Conservation (phyloP, 2,113 vertebrate genomes). For the Drymodes brunneopygia region DNA sequence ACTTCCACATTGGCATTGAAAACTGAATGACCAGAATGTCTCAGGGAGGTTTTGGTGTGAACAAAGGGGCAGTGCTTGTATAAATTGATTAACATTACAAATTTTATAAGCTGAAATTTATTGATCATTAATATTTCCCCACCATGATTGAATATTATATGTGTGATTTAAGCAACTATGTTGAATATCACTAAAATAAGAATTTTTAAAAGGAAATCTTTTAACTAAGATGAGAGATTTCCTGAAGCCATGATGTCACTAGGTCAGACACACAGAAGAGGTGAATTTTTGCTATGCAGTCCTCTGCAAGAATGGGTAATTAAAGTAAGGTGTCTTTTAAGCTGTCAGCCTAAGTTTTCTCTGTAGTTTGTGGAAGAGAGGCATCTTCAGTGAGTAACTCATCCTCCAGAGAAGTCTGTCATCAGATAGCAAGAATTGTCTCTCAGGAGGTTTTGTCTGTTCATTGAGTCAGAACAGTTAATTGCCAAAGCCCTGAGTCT, state of each 20-base stretch:
- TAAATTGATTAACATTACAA: not conserved
- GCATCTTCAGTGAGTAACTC: not conserved
- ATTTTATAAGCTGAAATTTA: not conserved
- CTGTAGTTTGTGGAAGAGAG: not conserved
- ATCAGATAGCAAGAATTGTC: not conserved
- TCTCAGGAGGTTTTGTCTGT: not conserved
- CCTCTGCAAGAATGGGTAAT: not conserved
- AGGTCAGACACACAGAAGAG: not conserved
- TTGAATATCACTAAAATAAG: not conserved
- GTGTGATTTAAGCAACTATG: not conserved
- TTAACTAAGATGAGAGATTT: not conserved
- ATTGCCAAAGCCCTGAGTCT: not conserved
- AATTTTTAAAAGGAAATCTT: not conserved
- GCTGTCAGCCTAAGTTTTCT: not conserved
- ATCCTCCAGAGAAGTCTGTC: not conserved
- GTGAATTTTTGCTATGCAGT: not conserved
- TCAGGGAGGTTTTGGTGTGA: not conserved
- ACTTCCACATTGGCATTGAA: not conserved
- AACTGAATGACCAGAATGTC: not conserved
- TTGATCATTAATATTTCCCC: not conserved
- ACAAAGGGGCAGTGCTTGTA: not conserved
- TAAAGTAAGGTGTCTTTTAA: not conserved
- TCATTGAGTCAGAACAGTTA: not conserved
- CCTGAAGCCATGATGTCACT: not conserved
- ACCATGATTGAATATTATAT: not conserved